Base-by-base conservation (phyloP, 2,888 invertebrate species). In the Agrilus biguttatus region DNA sequence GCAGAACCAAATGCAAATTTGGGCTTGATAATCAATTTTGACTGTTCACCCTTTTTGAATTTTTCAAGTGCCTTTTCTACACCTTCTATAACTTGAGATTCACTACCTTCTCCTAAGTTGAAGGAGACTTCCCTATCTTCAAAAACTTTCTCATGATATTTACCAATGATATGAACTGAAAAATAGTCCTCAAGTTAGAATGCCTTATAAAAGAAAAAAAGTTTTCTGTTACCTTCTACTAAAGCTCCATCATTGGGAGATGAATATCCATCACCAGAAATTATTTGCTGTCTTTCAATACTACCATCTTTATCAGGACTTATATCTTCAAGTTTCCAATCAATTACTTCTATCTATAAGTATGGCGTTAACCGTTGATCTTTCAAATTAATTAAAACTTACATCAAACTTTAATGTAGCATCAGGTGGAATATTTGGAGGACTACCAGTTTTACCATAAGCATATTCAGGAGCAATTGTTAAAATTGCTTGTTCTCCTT, bases 391-490 rank as follows among this genome's bases (percentile, higher is more conserved):
- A 23, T 5, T 23, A 23, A 23, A 17, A 17, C 59, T 60, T 64
- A 88, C 89, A 74, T 90, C 89, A 71, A 92, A 92, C 54, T 86
- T 78, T 5, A 98, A 70, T 0, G 88, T 89, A 0, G 95, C 71
- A 62, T 89, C 77, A 8, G 88, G 81, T 21, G 92, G 92, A 53
- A 97, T 95, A 57, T 77, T 83, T 2, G 93, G 92, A 1, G 84
- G 84, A 55, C 80, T 83, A 44, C 93, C 95, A 21, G 65, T 60
- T 48, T 75, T 74, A 5, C 95, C 95, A 59, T 96, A 96, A 0
- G 90, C 96, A 68, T 92, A 96, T 46, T 89, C 80, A 0, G 93
- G 75, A 40, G 82, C 80, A 68, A 93, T 91, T 1, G 83, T 87
- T 40, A 97, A 66, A 41, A 79, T 70, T 39, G 88, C 83, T 41